phyloP scores from a whole-genome alignment of 2,797 vertebrate genomes.

The Mormyrus proboscirostris region DNA sequence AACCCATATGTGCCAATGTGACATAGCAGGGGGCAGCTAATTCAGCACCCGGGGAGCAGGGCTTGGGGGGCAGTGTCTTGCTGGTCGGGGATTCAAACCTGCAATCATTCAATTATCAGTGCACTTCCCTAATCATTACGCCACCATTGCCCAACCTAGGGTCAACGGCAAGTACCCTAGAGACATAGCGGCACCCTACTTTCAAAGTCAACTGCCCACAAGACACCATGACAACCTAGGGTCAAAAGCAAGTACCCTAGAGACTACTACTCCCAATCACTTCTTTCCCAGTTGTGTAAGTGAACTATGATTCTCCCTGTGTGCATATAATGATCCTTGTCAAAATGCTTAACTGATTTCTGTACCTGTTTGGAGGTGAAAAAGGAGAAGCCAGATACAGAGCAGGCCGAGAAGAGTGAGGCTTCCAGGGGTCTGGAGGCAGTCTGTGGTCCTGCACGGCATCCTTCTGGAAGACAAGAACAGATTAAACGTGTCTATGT shows the following conservation, averaged over 20 bases:
- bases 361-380: slow-evolving; percentile 42
- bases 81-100: too few species aligned
- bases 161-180: background rate
- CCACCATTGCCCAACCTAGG: background rate
- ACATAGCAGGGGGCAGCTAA: too few species aligned
- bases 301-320: background rate
- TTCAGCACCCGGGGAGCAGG: too few species aligned
- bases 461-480: slow-evolving; percentile 37
- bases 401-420: slow-evolving; percentile 34
- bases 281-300: background rate
- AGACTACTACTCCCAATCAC: background rate
- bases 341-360: background rate
- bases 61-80: too few species aligned
- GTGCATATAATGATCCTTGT: background rate
- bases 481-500: background rate
- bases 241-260: background rate
- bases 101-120: too few species aligned
- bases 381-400: slow-evolving; percentile 34
- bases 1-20: too few species aligned
- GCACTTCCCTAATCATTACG: too few species aligned
- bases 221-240: background rate
- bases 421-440: slow-evolving; percentile 20
- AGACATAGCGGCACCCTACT: background rate
- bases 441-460: slow-evolving; percentile 29
- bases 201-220: background rate